Base-by-base conservation (phyloP, 2,113 vertebrate species). In the Potamarius usumacintae region DNA sequence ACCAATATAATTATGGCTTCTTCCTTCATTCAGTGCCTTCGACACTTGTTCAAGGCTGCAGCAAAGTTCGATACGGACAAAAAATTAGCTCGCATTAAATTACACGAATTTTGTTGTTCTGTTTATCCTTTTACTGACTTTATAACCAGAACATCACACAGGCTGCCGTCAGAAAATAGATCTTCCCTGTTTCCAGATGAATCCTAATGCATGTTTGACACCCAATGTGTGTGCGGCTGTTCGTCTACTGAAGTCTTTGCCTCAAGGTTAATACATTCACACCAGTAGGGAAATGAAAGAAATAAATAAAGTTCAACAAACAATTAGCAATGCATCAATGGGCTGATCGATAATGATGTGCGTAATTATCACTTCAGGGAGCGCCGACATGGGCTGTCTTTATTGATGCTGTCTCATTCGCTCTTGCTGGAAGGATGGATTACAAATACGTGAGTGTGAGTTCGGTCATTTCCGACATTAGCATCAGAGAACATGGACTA, bases 301-400 rank as follows among this genome's bases (percentile, higher is more conserved):
- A 94, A 95, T 94, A 94, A 94, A 94, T 93, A 94, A 93, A 90
- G 88, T 86, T 72, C 69, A 80, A 90, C 92, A 94, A 95, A 95
- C 94, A 95, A 96, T 95, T 95, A 95, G 94, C 88, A 48, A 94
- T 92, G 92, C 94, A 94, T 96, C 95, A 88, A 94, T 95, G 94
- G 87, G 89, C 80, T 17, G 94, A 95, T 96, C 95, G 90, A 96
- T 95, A 94, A 91, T 88, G 90, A 94, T 94, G 94, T 94, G 93
- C 92, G 93, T 96, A 96, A 96, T 96, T 94, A 95, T 95, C 93
- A 95, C 95, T 95, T 94, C 93, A 92, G 95, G 95, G 94, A 96
- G 89, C 90, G 58, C 90, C 92, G 93, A 94, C 92, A 93, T 93
- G 93, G 90, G 92, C 87, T 94, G 93, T 94, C 92, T 90, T 93